Conservation (phyloP, 2,797 vertebrate species). For the Orientallactaga sibirica region DNA sequence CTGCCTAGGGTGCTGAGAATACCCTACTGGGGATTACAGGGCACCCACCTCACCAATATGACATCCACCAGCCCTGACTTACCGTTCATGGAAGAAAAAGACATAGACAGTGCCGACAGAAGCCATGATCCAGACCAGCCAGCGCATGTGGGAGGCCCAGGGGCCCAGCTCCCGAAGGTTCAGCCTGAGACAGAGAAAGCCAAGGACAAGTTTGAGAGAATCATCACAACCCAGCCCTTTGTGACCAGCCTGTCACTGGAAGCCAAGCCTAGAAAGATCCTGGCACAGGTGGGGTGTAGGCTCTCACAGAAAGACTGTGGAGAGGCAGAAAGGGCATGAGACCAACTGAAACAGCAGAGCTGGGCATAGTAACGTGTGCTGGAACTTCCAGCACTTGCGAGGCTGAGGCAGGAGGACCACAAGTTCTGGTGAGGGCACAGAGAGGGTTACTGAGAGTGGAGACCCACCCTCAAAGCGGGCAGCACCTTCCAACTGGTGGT, state of each 20-base stretch:
- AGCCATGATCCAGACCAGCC: slow-evolving; percentile 98
- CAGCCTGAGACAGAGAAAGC: slow-evolving; percentile 89
- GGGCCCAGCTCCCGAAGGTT: slow-evolving; percentile 96
- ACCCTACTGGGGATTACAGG: background rate
- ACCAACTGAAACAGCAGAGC: background rate
- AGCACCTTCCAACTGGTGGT: too few species aligned
- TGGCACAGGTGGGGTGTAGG: too few species aligned
- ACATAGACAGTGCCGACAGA: slow-evolving; percentile 94
- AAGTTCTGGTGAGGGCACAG: background rate
- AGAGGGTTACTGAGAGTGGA: too few species aligned
- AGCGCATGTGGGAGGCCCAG: slow-evolving; percentile 97
- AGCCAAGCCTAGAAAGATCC: background rate
- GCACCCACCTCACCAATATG: accelerated
- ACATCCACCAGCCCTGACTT: slow-evolving; percentile 29
- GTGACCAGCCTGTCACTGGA: background rate
- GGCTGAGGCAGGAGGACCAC: background rate
- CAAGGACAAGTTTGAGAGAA: background rate
- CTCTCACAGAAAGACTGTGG: background rate
- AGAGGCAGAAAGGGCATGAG: background rate
- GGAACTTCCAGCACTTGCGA: background rate
- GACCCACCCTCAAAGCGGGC: too few species aligned
- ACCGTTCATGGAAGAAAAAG: slow-evolving; percentile 98
- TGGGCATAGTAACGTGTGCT: background rate
- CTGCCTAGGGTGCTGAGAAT: background rate
- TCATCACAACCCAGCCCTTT: accelerated